Conservation (phyloP, 2,113 vertebrate genomes). For the Ceyx margarethae region DNA sequence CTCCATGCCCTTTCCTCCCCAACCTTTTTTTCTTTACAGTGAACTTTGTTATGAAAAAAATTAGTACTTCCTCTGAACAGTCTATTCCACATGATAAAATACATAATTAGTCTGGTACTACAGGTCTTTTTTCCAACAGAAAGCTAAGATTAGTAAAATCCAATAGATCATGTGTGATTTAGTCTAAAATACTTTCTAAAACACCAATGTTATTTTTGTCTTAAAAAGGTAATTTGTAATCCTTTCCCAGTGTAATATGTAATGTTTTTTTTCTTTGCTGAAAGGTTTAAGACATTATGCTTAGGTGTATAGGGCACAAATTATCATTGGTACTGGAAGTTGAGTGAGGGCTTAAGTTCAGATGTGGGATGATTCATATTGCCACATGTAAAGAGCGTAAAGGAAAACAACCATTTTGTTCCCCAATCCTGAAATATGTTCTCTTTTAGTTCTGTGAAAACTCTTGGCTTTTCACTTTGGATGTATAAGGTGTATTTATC, state of each 20-base stretch:
- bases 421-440: not conserved
- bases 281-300: not conserved
- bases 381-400: not conserved
- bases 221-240: not conserved
- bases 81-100: not conserved
- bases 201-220: not conserved
- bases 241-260: not conserved
- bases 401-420: constrained; percentile 15
- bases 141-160: not conserved
- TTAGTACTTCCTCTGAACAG: not conserved
- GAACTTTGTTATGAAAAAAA: not conserved
- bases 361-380: not conserved
- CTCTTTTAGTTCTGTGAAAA: constrained; percentile 11
- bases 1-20: not conserved
- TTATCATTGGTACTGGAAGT: not conserved
- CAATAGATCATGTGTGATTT: not conserved
- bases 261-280: not conserved
- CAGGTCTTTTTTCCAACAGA: not conserved
- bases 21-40: not conserved
- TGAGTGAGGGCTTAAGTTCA: not conserved
- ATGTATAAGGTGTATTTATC: constrained; percentile 56
- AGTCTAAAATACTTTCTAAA: not conserved
- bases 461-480: constrained; percentile 47
- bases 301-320: not conserved
- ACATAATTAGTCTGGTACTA: not conserved